Base-by-base conservation (phyloP, 2,888 invertebrate species). In the Endotricha flammealis region DNA sequence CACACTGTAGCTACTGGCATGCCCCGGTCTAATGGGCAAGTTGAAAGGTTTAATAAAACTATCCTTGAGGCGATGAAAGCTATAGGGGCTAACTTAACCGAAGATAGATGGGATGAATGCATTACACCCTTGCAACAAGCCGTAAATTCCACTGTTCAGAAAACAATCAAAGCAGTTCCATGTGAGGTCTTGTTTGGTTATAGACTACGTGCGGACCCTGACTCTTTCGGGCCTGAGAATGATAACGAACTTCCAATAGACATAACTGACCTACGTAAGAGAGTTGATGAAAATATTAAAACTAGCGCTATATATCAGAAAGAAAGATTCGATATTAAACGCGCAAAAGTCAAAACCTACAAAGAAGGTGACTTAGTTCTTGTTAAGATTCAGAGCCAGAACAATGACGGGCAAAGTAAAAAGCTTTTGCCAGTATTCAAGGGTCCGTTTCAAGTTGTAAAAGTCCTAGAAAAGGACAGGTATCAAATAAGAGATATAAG, bases 371-470 rank as follows among this genome's bases (percentile, higher is more conserved):
- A 48, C 9, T 32, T 48, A 17, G 45, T 44, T 5, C 6, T 48
- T 1, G 6, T 45, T 2, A 48, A 45, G 32, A 41, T 48, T 9
- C 33, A 29, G 12, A 44, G 41, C 13, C 42, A 47, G 10, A 27
- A 13, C 7, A 47, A 44, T 32, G 39, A 44, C 7, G 44, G 44
- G 2, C 29, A 28, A 28, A 47, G 44, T n/a, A 35, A 12, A 12
- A 47, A 47, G 25, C 11, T 47, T 3, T 7, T 47, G 14, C 41
- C 46, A 4, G 7, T n/a, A 0, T 46, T 36, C 6, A 46, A 42
- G 32, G 43, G 46, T 2, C 46, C 43, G n/a, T 46, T 46, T 20
- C 38, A 42, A 33, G 23, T 42, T 11, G 39, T 29, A 23, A 35
- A 36, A 30, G 8, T 6, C n/a, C 9, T 44, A 2, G 40, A 36